These are phyloP conservation scores for Pseudomugil gertrudae DNA, from an alignment of 2,797 vertebrate species.

Conservation along the genomic window DNA sequence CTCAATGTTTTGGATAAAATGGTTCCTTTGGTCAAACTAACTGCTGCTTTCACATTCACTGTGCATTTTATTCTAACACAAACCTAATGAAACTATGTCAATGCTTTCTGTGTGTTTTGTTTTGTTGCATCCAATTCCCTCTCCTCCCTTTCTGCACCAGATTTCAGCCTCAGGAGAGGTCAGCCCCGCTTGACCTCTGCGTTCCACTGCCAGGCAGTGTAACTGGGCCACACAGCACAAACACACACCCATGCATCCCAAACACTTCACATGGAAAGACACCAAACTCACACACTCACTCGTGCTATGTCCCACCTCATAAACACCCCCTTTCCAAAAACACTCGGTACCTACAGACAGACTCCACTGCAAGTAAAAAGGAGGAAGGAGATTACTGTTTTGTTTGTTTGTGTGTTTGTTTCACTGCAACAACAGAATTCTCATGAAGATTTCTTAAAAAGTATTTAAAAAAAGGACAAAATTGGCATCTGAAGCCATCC, in stretches of 20 bases:
- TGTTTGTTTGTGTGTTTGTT: not conserved
- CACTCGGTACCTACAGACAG: slow-evolving; percentile 22
- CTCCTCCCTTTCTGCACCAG: slow-evolving; percentile 59
- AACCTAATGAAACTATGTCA: not conserved
- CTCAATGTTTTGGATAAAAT: not conserved
- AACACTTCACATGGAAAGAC: slow-evolving; percentile 32
- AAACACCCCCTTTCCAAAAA: slow-evolving; percentile 39
- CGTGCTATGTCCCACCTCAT: slow-evolving; percentile 34
- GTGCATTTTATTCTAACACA: not conserved
- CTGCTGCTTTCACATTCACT: slow-evolving; percentile 13
- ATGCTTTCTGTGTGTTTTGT: slow-evolving; percentile 1
- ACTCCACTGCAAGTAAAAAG: slow-evolving; percentile 6
- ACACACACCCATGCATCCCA: slow-evolving; percentile 23
- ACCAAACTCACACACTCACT: slow-evolving; percentile 14
- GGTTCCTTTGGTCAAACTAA: not conserved
- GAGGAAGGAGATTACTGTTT: slow-evolving; percentile 25
- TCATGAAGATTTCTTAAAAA: slow-evolving; percentile 13
- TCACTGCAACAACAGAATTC: slow-evolving; percentile 7
- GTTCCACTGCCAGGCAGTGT: slow-evolving; percentile 72
- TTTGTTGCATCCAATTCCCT: slow-evolving; percentile 27
- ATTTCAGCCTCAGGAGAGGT: slow-evolving; percentile 74
- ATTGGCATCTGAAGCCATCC: slow-evolving; percentile 32
- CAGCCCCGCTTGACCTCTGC: slow-evolving; percentile 80
- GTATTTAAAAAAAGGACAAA: not conserved
- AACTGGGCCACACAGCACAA: slow-evolving; percentile 60